A percentile compares a stretch with the other conserved stretches of the same genome.
Evolutionary conservation across 2,113 vertebrate genomes (phyloP).

Genomic region (Syrrhaptes paradoxus): DNA sequence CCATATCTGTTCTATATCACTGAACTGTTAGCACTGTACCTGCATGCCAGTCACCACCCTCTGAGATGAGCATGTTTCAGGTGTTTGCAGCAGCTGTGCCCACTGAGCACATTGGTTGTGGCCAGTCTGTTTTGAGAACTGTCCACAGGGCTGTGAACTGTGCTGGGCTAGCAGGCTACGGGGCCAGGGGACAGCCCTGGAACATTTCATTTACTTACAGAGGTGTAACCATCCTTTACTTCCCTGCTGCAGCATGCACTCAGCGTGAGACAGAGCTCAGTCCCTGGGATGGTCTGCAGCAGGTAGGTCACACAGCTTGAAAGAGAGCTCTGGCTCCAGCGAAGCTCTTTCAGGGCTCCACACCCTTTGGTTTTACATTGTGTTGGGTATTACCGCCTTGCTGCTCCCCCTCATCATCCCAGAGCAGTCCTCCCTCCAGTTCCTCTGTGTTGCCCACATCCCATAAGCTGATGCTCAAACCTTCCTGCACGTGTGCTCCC

Average conservation of each 20-base stretch:
- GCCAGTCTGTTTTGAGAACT: background rate
- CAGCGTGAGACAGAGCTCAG: fast-evolving
- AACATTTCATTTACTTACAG: background rate
- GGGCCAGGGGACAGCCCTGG: background rate
- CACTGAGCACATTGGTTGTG: fast-evolving
- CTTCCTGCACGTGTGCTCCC: background rate
- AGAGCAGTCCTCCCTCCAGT: fast-evolving
- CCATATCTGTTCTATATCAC: background rate
- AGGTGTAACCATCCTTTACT: background rate
- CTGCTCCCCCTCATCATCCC: background rate
- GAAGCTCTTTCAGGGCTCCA: background rate
- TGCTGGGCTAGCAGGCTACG: background rate
- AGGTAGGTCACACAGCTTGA: background rate
- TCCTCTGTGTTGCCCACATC: background rate
- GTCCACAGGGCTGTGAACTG: background rate
- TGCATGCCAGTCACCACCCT: background rate
- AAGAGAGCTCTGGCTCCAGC: background rate
- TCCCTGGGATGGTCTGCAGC: background rate
- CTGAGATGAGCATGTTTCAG: background rate
- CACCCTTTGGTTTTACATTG: background rate
- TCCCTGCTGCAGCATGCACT: fast-evolving
- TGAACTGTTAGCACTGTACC: background rate
- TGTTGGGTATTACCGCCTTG: background rate
- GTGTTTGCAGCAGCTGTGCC: background rate
- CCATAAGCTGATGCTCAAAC: background rate